phyloP scores from a whole-genome alignment of 1,140 invertebrate species.

The Hyles vespertilio region DNA sequence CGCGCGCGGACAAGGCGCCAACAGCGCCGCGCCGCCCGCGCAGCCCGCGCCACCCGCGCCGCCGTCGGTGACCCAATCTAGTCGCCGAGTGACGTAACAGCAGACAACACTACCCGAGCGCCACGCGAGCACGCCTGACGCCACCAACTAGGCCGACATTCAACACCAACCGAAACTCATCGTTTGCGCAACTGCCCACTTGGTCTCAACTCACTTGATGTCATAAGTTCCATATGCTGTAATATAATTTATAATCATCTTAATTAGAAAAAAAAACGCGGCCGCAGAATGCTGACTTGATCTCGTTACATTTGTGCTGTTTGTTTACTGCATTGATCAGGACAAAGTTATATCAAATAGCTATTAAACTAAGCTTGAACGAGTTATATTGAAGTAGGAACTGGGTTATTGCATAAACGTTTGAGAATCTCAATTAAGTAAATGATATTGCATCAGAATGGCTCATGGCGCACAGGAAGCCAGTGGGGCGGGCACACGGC shows the following conservation, averaged over 20 bases:
- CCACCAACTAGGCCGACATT: constrained; percentile 50
- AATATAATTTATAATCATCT: too few relatives aligned
- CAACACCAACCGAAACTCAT: constrained; percentile 58
- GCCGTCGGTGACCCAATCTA: constrained; percentile 56
- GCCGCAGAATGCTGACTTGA: too few relatives aligned
- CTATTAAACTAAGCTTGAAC: too few relatives aligned
- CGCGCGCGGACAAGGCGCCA: constrained; percentile 42
- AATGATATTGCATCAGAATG: constrained; percentile 12
- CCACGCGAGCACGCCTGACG: constrained; percentile 9
- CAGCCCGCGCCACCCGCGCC: constrained; percentile 20
- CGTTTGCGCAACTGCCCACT: constrained; percentile 39
- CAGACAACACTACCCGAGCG: constrained; percentile 11
- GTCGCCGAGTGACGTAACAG: constrained; percentile 42
- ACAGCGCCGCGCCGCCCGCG: too few relatives aligned
- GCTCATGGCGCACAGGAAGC: constrained; percentile 25
- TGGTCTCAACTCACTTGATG: too few relatives aligned
- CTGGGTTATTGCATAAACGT: not conserved
- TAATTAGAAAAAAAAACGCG: too few relatives aligned
- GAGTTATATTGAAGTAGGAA: too few relatives aligned
- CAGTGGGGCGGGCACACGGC: constrained; percentile 5
- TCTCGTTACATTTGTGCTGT: too few relatives aligned
- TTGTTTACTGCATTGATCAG: too few relatives aligned
- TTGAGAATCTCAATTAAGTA: constrained; percentile 1
- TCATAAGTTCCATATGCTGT: too few relatives aligned
- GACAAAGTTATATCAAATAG: too few relatives aligned